Evolutionary conservation across 2,113 vertebrate genomes (phyloP).

Genomic region (Myocastor coypus): DNA sequence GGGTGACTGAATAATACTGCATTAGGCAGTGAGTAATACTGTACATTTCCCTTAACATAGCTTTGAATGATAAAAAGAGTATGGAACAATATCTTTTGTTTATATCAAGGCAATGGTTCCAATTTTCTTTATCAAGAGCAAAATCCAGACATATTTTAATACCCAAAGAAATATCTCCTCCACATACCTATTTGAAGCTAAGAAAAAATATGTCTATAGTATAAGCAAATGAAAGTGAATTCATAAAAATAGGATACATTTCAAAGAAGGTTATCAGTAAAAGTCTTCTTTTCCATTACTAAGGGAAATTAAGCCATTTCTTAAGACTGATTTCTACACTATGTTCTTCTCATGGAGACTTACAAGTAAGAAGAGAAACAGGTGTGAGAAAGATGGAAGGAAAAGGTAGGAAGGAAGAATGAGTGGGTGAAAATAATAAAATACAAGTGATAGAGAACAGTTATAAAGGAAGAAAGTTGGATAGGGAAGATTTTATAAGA

Average conservation of each 20-base stretch:
- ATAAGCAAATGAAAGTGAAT: not conserved
- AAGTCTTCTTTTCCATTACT: not conserved
- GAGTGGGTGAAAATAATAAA: not conserved
- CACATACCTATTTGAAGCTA: not conserved
- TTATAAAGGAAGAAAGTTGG: not conserved
- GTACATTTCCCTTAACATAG: not conserved
- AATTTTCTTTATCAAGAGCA: not conserved
- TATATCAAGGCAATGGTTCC: not conserved
- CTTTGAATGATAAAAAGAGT: not conserved
- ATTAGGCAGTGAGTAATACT: not conserved
- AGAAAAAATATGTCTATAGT: not conserved
- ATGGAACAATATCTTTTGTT: not conserved
- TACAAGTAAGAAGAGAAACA: not conserved
- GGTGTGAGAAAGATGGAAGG: no score
- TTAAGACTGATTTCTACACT: not conserved
- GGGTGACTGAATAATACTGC: not conserved
- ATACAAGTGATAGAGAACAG: not conserved
- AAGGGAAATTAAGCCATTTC: not conserved
- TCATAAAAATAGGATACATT: not conserved
- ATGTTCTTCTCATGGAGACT: no score
- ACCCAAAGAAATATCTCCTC: not conserved
- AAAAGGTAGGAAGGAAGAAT: not conserved
- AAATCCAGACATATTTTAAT: conserved; percentile 6
- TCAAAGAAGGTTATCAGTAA: not conserved
- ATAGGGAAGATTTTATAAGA: not conserved